A percentile compares a stretch with the other conserved stretches of the same genome.
These are phyloP conservation scores for Apoda limacodes DNA, from an alignment of 2,888 invertebrate genomes.

Conservation along the genomic window DNA sequence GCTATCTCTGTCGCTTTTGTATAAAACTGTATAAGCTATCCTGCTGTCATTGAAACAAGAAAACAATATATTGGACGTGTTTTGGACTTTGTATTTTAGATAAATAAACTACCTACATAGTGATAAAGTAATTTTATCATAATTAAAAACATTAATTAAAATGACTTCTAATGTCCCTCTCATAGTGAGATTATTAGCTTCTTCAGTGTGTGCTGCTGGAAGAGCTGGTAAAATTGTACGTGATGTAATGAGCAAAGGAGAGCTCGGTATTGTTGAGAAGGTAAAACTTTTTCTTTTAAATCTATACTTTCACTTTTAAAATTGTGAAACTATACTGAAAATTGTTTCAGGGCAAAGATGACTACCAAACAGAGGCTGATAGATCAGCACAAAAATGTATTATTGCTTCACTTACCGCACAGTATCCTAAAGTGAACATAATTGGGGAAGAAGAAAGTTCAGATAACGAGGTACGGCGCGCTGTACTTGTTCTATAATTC, in stretches of 20 bases:
- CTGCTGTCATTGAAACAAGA: too few relatives aligned
- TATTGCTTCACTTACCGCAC: constrained; percentile 83
- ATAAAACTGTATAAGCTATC: too few relatives aligned
- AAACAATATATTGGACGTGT: too few relatives aligned
- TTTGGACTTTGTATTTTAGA: too few relatives aligned
- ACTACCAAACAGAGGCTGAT: constrained; percentile 98
- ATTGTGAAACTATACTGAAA: constrained; percentile 4
- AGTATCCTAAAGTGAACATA: constrained; percentile 86
- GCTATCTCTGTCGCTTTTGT: too few relatives aligned
- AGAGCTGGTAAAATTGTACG: constrained; percentile 91
- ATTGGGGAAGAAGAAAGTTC: constrained; percentile 91
- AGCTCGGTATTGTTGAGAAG: constrained; percentile 93
- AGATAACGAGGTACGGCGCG: constrained; percentile 64
- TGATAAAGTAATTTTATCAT: too few relatives aligned
- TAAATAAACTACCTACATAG: too few relatives aligned
- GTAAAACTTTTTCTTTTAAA: constrained; percentile 44
- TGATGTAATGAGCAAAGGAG: constrained; percentile 90
- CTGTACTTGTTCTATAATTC: constrained; percentile 1
- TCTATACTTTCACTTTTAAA: background rate
- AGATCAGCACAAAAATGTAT: constrained; percentile 95
- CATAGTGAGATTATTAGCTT: constrained; percentile 79
- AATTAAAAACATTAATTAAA: constrained; percentile 13
- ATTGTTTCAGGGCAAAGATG: constrained; percentile 81
- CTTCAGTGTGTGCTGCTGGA: constrained; percentile 82
- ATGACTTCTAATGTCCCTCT: constrained; percentile 76